Evolutionary conservation across 2,113 vertebrate species (phyloP).

Genomic region (Gadus chalcogrammus): DNA sequence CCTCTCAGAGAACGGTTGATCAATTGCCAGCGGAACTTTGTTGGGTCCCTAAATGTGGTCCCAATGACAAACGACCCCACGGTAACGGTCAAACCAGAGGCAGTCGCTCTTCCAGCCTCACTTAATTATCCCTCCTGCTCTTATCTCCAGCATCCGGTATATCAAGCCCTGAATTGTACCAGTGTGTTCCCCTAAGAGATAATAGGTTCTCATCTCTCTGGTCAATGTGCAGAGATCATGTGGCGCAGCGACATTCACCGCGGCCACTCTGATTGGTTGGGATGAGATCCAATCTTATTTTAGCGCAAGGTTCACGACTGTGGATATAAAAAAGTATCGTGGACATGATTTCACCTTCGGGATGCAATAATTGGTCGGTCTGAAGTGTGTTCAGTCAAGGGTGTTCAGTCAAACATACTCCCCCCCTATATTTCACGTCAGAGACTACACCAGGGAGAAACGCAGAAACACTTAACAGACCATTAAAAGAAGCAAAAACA

Average conservation of each 20-base stretch:
- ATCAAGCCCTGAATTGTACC: slow-evolving; percentile 57
- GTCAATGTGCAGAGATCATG: slow-evolving; percentile 12
- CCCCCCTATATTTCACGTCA: background rate
- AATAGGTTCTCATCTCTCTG: slow-evolving; percentile 49
- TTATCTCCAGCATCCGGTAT: slow-evolving; percentile 49
- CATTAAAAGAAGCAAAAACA: too few species aligned
- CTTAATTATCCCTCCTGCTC: slow-evolving; percentile 54
- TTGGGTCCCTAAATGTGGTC: slow-evolving; percentile 18
- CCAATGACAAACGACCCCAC: slow-evolving; percentile 50
- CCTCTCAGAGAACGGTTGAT: background rate
- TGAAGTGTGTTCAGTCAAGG: background rate
- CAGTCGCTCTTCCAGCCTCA: slow-evolving; percentile 33
- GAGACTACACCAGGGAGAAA: background rate
- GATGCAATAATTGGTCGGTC: background rate
- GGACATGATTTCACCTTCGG: slow-evolving; percentile 1
- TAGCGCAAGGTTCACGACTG: slow-evolving; percentile 14
- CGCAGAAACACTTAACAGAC: too few species aligned
- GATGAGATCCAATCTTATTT: slow-evolving; percentile 16
- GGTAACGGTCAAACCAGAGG: slow-evolving; percentile 22
- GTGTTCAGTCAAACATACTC: background rate
- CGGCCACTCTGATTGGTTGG: slow-evolving; percentile 36
- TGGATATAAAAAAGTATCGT: slow-evolving; percentile 7
- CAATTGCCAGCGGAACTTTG: background rate
- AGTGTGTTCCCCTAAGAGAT: slow-evolving; percentile 56
- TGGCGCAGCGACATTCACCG: slow-evolving; percentile 5